A percentile compares a stretch with the other conserved stretches of the same genome.
Conservation (phyloP, 2,797 vertebrate species). For the Eupleurogrammus muticus region DNA sequence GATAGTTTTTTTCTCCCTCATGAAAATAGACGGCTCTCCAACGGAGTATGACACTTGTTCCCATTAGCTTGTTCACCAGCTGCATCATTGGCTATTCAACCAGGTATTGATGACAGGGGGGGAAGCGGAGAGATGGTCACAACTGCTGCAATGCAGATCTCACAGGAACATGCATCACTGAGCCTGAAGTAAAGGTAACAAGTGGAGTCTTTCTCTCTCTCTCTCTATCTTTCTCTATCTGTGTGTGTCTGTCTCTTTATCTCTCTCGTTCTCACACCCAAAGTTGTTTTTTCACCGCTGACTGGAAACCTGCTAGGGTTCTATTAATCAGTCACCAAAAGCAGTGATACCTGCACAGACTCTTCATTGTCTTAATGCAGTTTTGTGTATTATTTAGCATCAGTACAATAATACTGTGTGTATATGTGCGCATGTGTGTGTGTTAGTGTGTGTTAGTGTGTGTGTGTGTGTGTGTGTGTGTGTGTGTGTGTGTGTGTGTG, state of each 20-base stretch:
- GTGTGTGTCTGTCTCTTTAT: no score
- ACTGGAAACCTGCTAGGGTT: slow-evolving; percentile 57
- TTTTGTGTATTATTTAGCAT: slow-evolving; percentile 5
- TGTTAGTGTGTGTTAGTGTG: no score
- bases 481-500: slow-evolving; percentile 12
- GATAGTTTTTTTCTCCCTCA: slow-evolving; percentile 12
- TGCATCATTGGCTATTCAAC: slow-evolving; percentile 47
- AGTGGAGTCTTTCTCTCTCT: slow-evolving; percentile 14
- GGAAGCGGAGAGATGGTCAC: neutral
- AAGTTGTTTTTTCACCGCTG: slow-evolving; percentile 53
- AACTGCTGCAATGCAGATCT: slow-evolving; percentile 69
- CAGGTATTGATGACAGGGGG: slow-evolving; percentile 48
- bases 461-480: slow-evolving; percentile 5
- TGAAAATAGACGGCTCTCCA: slow-evolving; percentile 41
- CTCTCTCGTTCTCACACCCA: neutral
- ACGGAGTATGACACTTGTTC: slow-evolving; percentile 28
- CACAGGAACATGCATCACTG: slow-evolving; percentile 36
- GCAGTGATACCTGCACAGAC: slow-evolving; percentile 12
- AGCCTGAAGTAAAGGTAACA: slow-evolving; percentile 44
- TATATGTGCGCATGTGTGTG: no score
- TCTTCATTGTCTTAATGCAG: slow-evolving; percentile 23
- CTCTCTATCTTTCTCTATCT: neutral
- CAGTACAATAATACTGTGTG: neutral
- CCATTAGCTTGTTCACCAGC: slow-evolving; percentile 54
- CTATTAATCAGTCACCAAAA: slow-evolving; percentile 55